Base-by-base conservation (phyloP, 2,113 vertebrate genomes). In the Hepsetus odoe region DNA sequence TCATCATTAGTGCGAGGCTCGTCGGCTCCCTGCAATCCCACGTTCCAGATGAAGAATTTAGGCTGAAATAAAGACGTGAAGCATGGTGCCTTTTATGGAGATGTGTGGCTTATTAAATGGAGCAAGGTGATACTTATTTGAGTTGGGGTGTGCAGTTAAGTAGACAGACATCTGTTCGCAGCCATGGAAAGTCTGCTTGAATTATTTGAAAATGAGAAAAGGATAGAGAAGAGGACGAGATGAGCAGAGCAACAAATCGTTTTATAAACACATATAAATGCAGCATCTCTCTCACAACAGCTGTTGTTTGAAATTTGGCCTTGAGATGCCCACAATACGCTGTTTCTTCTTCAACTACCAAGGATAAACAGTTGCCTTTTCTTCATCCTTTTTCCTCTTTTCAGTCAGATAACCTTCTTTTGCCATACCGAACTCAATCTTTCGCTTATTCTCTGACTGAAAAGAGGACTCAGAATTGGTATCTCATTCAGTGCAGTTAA, bases 391-490 rank as follows among this genome's bases (percentile, higher is more conserved):
- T 81, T 83, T 66, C 68, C 42, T 28, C 49, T 38, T 49, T 30
- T 61, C 83, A 72, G 80, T 71, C 80, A 75, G 68, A 77, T 86
- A 87, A 89, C 88, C 88, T 88, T 89, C 85, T 85, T 64, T 49
- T 77, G 80, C 87, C 80, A 67, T 71, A 79, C 85, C 65, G 87
- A 90, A 88, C 88, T 91, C 92, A 89, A 90, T 92, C 89, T 88
- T 56, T 49, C 72, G 59, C 73, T 86, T 85, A 90, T 89, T 86
- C 80, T 87, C 76, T 73, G 72, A 81, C 81, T 53, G 80, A 92
- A 87, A 91, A 90, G 86, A 75, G 86, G 79, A 84, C 82, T 80
- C 83, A 85, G 49, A 72, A 74, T 38, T 42, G 28, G 46, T 62
- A 18, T 40, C 46, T 72, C 83, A 89, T 89, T 92, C 86, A 86